Evolutionary conservation across 2,113 vertebrate genomes (phyloP).

Genomic region (Mesoclemmys tuberculata): DNA sequence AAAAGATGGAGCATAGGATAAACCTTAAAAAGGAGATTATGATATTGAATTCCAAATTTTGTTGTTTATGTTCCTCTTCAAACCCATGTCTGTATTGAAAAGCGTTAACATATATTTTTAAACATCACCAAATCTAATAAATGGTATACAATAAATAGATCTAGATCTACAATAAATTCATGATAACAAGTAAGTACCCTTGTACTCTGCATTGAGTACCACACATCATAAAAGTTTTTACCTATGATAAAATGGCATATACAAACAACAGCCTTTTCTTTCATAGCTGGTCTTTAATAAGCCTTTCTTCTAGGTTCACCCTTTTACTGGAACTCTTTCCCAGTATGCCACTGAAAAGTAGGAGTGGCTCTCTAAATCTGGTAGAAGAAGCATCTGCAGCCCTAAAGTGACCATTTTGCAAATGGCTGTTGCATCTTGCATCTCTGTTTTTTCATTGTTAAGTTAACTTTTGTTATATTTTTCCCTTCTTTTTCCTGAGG

Average conservation of each 20-base stretch:
- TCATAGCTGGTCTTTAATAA: neutral
- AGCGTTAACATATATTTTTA: neutral
- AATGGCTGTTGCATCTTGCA: neutral
- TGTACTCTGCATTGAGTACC: neutral
- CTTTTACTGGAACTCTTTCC: slow-evolving; percentile 12
- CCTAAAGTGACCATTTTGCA: neutral
- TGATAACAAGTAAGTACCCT: neutral
- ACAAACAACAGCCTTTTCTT: slow-evolving; percentile 9
- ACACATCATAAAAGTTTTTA: neutral
- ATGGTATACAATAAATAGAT: neutral
- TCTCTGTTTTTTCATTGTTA: neutral
- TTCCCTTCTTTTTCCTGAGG: neutral
- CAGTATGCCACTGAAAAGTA: slow-evolving; percentile 17
- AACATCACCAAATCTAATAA: neutral
- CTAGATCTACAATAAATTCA: neutral
- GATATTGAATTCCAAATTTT: neutral
- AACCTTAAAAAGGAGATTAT: neutral
- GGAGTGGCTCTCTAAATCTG: neutral
- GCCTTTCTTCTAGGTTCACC: neutral
- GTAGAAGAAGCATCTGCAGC: neutral
- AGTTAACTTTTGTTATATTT: neutral
- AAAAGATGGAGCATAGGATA: neutral
- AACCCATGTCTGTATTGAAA: neutral
- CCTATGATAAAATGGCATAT: neutral
- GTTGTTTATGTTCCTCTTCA: neutral